Evolutionary conservation across 2,888 invertebrate genomes (phyloP).

Genomic region (Orgyia antiqua): DNA sequence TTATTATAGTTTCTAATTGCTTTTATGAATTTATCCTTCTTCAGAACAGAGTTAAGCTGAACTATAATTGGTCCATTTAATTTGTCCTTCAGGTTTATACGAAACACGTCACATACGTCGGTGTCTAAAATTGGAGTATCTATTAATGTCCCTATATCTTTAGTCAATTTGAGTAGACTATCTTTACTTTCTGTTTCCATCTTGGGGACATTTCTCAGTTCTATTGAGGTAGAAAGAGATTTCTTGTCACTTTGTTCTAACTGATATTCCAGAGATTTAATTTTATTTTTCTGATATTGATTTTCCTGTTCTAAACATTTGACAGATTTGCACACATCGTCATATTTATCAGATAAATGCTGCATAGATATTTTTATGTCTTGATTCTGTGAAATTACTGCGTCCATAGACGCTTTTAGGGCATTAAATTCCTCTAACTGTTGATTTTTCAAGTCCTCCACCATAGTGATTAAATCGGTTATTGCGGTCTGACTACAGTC

Average conservation of each 20-base stretch:
- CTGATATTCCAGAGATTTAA: neutral
- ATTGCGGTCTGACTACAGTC: neutral
- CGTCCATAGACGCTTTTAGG: neutral
- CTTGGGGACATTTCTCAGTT: slow-evolving; percentile 5
- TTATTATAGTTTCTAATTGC: slow-evolving; percentile 1
- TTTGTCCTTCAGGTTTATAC: slow-evolving; percentile 3
- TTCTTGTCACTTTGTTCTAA: slow-evolving; percentile 4
- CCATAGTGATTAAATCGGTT: neutral
- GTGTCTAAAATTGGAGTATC: too few species aligned
- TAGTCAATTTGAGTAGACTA: too few species aligned
- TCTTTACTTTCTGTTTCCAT: too few species aligned
- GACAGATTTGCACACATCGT: neutral
- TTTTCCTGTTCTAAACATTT: neutral
- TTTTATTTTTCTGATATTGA: neutral
- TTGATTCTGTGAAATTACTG: neutral
- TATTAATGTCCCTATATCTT: too few species aligned
- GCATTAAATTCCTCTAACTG: neutral
- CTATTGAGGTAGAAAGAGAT: neutral
- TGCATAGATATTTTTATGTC: slow-evolving; percentile 1
- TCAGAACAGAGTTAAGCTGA: neutral
- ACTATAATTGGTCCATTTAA: slow-evolving; percentile 3
- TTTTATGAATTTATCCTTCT: slow-evolving; percentile 3
- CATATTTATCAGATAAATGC: neutral
- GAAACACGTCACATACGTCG: slow-evolving; percentile 6
- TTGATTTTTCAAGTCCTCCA: slow-evolving; percentile 1